Base-by-base conservation (phyloP, 2,888 invertebrate species). In the Platerodrilus igneus region DNA sequence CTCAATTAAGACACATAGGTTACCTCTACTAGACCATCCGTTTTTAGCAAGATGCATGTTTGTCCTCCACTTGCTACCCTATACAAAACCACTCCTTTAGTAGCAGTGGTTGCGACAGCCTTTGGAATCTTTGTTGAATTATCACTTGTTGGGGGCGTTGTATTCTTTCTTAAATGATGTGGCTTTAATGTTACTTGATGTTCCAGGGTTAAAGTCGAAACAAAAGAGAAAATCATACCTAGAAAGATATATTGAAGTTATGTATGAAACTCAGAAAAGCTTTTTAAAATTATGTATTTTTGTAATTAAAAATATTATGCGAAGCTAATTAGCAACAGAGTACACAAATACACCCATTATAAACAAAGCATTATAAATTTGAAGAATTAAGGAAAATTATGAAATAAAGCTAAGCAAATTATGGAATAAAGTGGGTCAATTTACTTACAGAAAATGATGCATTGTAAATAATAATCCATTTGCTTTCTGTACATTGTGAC, bases 21-120 rank as follows among this genome's bases (percentile, higher is more conserved):
- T 53, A 66, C 68, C 58, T 68, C 68, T 21, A 89, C 75, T 3
- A 88, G 65, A 0, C 83, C 88, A 62, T 89, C 89, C 13, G 84
- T 83, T 49, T 78, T 78, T 17, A 89, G 73, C 16, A 89, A 69
- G 49, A 89, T 87, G 59, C 89, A 89, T 1, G 88, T 86, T 47
- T 80, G 79, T 1, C 82, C 86, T 35, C 78, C 79, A 46, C 78
- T 75, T 22, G 79, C 77, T 17, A 85, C 72, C 26, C 86, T 75
- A 60, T 86, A 87, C 7, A 81, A 69, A 2, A 63, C 61, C 6
- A 47, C 47, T 11, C 43, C 43, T 8, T 40, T 38, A 6, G 42
- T 43, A 3, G 52, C 50, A 5, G 51, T 50, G 14, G 46, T 48
- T 4, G 36, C 43, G 2, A 41, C 42, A 2, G 27, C 38, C 13